phyloP scores from a whole-genome alignment of 35 echinoderm and acorn worm species.

The Amphiura filiformis region DNA sequence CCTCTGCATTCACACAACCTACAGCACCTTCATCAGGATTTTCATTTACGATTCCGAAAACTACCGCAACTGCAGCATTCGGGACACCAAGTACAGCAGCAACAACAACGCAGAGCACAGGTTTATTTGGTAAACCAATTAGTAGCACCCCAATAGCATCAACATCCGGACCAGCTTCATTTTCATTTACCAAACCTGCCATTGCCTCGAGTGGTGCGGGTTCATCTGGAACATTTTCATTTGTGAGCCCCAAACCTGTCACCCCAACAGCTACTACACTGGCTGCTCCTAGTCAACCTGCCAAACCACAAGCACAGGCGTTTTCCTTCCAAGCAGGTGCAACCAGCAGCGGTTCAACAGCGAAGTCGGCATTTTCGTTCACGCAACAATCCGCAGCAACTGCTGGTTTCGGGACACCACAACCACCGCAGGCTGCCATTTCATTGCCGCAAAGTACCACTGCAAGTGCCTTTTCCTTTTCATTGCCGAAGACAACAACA shows the following conservation, averaged over 20 bases:
- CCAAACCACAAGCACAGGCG: neutral
- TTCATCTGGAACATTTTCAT: neutral
- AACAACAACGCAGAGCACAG: neutral
- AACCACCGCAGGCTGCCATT: neutral
- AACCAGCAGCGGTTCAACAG: no score
- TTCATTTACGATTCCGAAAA: neutral
- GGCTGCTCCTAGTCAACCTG: neutral
- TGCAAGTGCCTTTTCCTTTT: neutral
- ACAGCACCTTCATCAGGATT: neutral
- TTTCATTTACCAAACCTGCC: constrained; percentile 14
- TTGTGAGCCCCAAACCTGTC: neutral
- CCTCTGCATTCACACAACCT: neutral
- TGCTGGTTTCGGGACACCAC: neutral
- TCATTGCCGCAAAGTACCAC: neutral
- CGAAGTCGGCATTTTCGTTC: no score
- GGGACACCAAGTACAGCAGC: neutral
- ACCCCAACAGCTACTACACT: neutral
- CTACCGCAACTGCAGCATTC: neutral
- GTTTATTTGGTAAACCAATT: neutral
- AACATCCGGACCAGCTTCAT: neutral
- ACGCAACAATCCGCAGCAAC: no score
- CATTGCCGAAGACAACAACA: no score
- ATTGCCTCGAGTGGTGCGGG: neutral
- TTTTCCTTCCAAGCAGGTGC: neutral
- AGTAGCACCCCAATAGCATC: neutral